Conservation (phyloP, 2,888 invertebrate genomes). For the Lycocerus yunnanus region DNA sequence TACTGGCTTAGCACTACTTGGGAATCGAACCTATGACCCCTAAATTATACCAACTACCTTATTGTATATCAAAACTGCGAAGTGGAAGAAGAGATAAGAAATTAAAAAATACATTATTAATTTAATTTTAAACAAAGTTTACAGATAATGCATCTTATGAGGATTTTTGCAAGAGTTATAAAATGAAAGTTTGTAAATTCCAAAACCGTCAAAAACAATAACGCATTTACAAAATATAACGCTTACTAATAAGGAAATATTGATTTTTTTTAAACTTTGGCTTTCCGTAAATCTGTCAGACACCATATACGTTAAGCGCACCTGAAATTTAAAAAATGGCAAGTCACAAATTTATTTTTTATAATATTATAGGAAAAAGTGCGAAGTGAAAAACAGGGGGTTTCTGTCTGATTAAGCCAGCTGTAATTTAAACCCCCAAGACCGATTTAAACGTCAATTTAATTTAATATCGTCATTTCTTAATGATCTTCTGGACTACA, state of each 20-base stretch:
- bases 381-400: too few species aligned
- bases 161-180: neutral
- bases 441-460: too few species aligned
- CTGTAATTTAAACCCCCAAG: too few species aligned
- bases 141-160: neutral
- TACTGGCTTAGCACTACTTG: too few species aligned
- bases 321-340: neutral
- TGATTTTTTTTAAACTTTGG: neutral
- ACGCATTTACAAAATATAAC: neutral
- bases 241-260: neutral
- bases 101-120: neutral
- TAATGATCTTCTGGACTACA: too few species aligned
- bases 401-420: too few species aligned
- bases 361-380: neutral
- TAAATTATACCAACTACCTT: too few species aligned
- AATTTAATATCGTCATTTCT: too few species aligned
- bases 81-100: too few species aligned
- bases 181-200: neutral
- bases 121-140: neutral
- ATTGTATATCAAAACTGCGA: too few species aligned
- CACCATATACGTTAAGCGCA: neutral
- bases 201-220: neutral
- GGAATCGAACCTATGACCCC: too few species aligned
- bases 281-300: neutral
- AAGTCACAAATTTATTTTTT: neutral